Evolutionary conservation across 1,140 invertebrate genomes (phyloP).

Genomic region (Plodia interpunctella): DNA sequence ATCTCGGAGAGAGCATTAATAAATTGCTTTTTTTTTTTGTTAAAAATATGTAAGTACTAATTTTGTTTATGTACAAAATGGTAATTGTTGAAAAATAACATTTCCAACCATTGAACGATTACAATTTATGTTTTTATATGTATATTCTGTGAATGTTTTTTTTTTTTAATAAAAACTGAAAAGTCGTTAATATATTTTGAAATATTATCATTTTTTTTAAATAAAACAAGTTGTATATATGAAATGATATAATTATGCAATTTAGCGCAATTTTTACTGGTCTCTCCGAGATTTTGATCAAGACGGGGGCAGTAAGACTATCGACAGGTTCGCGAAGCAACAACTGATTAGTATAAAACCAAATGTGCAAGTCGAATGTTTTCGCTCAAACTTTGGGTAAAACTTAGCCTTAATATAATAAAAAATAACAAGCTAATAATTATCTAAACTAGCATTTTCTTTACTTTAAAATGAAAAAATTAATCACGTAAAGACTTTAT

Average conservation of each 20-base stretch:
- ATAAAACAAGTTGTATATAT: no score
- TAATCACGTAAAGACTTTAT: neutral
- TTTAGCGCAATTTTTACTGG: neutral
- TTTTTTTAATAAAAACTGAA: no score
- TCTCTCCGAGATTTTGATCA: neutral
- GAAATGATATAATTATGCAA: no score
- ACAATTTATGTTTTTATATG: no score
- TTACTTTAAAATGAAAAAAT: conserved; percentile 2
- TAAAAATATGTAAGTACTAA: neutral
- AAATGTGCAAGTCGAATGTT: conserved; percentile 10
- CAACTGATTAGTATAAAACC: conserved; percentile 15
- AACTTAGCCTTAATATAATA: neutral
- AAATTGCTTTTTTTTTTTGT: neutral
- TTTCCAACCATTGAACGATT: no score
- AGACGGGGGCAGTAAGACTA: conserved; percentile 11
- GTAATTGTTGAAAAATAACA: no score
- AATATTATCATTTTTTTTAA: no score
- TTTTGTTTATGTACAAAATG: no score
- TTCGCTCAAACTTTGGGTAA: conserved; percentile 9
- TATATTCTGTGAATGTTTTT: no score
- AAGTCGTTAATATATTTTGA: no score
- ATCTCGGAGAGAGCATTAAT: conserved; percentile 7
- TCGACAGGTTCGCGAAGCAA: conserved; percentile 15
- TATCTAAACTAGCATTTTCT: conserved; percentile 3
- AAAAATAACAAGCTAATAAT: neutral